These are phyloP conservation scores for Rhorus exstirpatorius DNA, from an alignment of 2,888 invertebrate genomes.

Conservation along the genomic window DNA sequence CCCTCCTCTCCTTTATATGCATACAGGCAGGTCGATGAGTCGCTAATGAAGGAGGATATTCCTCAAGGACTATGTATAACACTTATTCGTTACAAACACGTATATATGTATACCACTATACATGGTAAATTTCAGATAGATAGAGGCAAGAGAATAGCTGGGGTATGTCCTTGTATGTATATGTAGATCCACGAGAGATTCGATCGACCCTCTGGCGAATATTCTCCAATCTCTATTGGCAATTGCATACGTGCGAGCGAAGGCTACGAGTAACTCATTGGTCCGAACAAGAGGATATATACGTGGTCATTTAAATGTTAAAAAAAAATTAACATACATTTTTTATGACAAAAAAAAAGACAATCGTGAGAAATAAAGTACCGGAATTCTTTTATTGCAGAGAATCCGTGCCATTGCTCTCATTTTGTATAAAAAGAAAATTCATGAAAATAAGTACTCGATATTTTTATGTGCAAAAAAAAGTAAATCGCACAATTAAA, in stretches of 20 bases:
- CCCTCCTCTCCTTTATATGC: too few species aligned
- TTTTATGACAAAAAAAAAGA: too few species aligned
- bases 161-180: constrained; percentile 8
- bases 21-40: constrained; percentile 74
- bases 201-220: constrained; percentile 37
- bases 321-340: too few species aligned
- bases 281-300: constrained; percentile 20
- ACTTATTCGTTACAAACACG: constrained; percentile 72
- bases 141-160: constrained; percentile 6
- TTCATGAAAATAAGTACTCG: too few species aligned
- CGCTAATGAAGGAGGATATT: constrained; percentile 76
- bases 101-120: constrained; percentile 1
- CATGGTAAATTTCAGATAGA: constrained; percentile 27
- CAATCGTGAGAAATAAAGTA: too few species aligned
- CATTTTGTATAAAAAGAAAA: too few species aligned
- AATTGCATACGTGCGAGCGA: constrained; percentile 10
- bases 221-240: constrained; percentile 8
- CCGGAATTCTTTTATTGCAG: too few species aligned
- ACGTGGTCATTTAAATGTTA: too few species aligned
- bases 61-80: constrained; percentile 49
- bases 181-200: constrained; percentile 18
- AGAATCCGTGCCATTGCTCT: too few species aligned
- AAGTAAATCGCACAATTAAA: too few species aligned
- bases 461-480: too few species aligned
- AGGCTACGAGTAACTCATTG: constrained; percentile 26